Evolutionary conservation across 2,797 vertebrate genomes (phyloP), one percentile per base, ranked within the genome.

Genomic region (Gymnoscopelus braueri): DNA sequence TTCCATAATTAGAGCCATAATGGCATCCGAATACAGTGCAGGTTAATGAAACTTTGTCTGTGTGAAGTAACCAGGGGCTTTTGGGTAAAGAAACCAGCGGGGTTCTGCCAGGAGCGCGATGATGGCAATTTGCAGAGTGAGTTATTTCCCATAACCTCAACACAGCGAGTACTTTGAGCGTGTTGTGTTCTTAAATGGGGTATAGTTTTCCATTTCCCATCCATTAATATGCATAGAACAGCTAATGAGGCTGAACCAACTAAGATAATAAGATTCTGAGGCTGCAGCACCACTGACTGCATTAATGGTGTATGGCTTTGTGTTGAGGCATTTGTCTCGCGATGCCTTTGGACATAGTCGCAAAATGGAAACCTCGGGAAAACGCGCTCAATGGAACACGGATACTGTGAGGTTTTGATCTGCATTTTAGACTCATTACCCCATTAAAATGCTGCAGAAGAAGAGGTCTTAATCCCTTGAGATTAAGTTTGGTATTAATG

Each of bases 1-100:
- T 81, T 87, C 92, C 93, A 92, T 95, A 93, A 95, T 94, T 93
- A 94, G 89, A 90, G 91, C 92, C 86, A 94, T 94, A 90, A 94
- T 93, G 89, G 91, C 78, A 77, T 85, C 90, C 93, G 89, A 93
- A 91, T 89, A 87, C 85, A 88, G 89, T 72, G 80, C 91, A 91
- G 91, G 91, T 93, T 94, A 93, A 93, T 92, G 89, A 92, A 93
- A 92, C 87, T 84, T 86, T 86, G 87, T 88, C 90, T 91, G 86
- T 78, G 89, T 66, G 53, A 91, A 84, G 88, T 82, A 92, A 92
- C 90, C 80, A 76, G 87, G 89, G 90, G 91, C 92, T 91, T 92
- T 87, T 93, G 92, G 91, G 92, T 88, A 89, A 89, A 90, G 91
- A 83, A 92, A 92, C 90, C 94, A 92, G 92, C 88, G 72, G 93